phyloP scores from a whole-genome alignment of 2,797 vertebrate genomes.

The Parauchenoglanis punctatus region DNA sequence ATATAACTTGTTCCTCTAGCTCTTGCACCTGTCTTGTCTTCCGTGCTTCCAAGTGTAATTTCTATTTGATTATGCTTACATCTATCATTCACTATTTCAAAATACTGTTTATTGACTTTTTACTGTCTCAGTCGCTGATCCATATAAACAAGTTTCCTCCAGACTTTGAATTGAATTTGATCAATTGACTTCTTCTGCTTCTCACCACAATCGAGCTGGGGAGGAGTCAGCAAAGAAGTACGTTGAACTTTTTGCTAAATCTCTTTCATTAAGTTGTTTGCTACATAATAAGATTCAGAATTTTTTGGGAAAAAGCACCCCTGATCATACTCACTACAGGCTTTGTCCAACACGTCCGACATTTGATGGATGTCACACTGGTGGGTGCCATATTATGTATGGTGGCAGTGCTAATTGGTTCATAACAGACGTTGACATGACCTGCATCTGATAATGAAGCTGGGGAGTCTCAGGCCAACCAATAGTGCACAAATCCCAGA shows the following conservation, averaged over 20 bases:
- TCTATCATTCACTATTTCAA: not conserved
- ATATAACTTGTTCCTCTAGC: not conserved
- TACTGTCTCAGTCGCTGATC: not conserved
- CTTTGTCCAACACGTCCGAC: conserved; percentile 16
- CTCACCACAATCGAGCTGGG: not conserved
- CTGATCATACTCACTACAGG: conserved; percentile 16
- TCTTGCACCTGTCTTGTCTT: not conserved
- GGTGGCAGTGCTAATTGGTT: conserved; percentile 46
- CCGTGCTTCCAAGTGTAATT: not conserved
- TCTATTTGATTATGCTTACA: not conserved
- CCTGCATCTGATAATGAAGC: conserved; percentile 46
- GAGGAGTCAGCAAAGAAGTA: not conserved
- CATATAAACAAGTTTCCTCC: conserved; percentile 1
- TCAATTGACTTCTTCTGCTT: not conserved
- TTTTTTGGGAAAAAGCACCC: not conserved
- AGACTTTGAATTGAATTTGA: not conserved
- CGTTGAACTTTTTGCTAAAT: not conserved
- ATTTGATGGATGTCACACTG: not conserved
- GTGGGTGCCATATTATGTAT: conserved; percentile 37
- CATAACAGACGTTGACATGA: conserved; percentile 37
- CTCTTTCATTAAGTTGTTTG: not conserved
- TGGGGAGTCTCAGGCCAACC: not conserved
- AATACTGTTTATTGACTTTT: not conserved
- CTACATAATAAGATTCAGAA: not conserved
- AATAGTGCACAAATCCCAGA: conserved; percentile 6